A percentile compares a stretch with the other conserved stretches of the same genome.
These are phyloP conservation scores for Eunapius fragilis DNA, from an alignment of 37 sponge, comb jelly and placozoan genomes.

Conservation along the genomic window DNA sequence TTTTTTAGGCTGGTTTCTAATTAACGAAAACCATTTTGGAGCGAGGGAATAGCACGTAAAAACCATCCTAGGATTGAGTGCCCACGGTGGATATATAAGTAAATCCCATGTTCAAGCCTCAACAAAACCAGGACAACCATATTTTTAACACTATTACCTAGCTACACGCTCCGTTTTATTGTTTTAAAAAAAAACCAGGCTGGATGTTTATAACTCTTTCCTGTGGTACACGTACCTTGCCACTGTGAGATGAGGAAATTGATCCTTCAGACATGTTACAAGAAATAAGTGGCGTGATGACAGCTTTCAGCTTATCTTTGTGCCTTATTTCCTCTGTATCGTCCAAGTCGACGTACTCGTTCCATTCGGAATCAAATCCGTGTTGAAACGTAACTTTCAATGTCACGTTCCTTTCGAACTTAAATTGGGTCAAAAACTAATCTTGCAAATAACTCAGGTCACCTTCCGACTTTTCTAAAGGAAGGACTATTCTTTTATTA, in stretches of 20 bases:
- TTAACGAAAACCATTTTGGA: background rate
- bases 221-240: background rate
- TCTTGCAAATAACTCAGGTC: background rate
- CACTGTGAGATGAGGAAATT: background rate
- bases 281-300: conserved; percentile 22
- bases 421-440: conserved; percentile 25
- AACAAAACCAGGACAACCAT: background rate
- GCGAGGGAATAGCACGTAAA: background rate
- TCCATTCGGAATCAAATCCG: conserved; percentile 48
- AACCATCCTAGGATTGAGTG: background rate
- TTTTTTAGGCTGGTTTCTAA: background rate
- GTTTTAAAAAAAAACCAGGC: background rate
- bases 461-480: background rate
- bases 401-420: conserved; percentile 17
- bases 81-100: background rate
- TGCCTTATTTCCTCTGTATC: background rate
- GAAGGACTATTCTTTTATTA: background rate
- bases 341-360: conserved; percentile 49
- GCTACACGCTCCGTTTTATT: background rate
- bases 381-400: conserved; percentile 32
- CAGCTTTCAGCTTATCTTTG: conserved; percentile 45
- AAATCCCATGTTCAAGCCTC: background rate
- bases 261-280: background rate
- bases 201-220: too few relatives aligned
- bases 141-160: background rate